Evolutionary conservation across 2,113 vertebrate genomes (phyloP).

Genomic region (Oriolus oriolus): DNA sequence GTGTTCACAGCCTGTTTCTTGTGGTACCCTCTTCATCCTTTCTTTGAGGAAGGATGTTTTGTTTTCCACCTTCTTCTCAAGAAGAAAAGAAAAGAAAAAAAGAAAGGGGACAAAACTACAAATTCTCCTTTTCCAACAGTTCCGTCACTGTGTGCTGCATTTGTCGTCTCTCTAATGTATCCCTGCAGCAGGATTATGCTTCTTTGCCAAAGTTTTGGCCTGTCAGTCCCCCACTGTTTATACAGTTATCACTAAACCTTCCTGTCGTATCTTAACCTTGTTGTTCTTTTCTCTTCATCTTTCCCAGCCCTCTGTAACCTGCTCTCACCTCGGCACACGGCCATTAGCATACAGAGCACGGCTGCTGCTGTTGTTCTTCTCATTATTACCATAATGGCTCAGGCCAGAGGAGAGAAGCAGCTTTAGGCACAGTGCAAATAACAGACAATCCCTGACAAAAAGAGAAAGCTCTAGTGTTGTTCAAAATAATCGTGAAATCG

Average conservation of each 20-base stretch:
- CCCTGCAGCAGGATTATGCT: neutral
- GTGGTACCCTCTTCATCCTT: neutral
- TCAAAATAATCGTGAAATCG: neutral
- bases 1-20: neutral
- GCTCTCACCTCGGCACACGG: neutral
- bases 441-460: neutral
- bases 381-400: constrained; percentile 11
- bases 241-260: neutral
- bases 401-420: neutral
- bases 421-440: neutral
- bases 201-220: neutral
- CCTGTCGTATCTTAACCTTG: neutral
- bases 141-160: neutral
- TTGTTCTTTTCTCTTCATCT: neutral
- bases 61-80: neutral
- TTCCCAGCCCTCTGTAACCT: neutral
- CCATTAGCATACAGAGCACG: constrained; percentile 15
- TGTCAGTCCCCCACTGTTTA: neutral
- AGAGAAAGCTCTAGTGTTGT: neutral
- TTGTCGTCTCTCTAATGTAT: neutral
- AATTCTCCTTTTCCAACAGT: neutral
- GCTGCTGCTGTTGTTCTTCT: neutral
- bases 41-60: neutral
- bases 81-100: neutral
- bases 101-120: neutral